Conservation (phyloP, 2,113 vertebrate species). For the Pseudolaguvia tuberculata region DNA sequence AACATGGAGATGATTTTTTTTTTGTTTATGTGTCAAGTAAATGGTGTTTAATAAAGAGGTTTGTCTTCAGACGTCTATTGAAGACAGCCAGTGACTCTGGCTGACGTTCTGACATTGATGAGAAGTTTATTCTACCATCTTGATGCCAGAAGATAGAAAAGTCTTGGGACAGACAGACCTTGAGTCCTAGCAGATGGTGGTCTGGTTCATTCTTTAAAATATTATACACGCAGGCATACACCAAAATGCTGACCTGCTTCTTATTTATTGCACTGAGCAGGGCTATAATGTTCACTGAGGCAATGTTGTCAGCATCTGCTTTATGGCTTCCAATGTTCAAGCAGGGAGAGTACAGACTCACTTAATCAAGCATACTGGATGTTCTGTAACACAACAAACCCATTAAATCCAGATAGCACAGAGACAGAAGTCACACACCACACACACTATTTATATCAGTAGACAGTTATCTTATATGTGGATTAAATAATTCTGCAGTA, state of each 20-base stretch:
- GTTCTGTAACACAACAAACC: background rate
- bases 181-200: no score
- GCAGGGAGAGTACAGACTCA: background rate
- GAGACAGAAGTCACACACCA: background rate
- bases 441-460: background rate
- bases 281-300: slow-evolving; percentile 20
- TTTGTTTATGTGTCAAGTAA: no score
- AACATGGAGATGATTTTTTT: no score
- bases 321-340: slow-evolving; percentile 32
- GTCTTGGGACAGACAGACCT: no score
- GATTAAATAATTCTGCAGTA: no score
- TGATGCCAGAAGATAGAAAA: no score
- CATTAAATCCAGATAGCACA: background rate
- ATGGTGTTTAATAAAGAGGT: no score
- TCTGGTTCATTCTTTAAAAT: background rate
- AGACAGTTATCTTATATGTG: no score
- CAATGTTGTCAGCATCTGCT: slow-evolving; percentile 20
- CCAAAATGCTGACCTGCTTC: slow-evolving; percentile 2
- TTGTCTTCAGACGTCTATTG: no score
- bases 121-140: no score
- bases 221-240: background rate
- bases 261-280: slow-evolving; percentile 7
- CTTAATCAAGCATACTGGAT: slow-evolving; percentile 8
- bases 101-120: no score
- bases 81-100: no score